phyloP scores from a whole-genome alignment of 2,113 vertebrate species.

The Pantherophis guttatus region DNA sequence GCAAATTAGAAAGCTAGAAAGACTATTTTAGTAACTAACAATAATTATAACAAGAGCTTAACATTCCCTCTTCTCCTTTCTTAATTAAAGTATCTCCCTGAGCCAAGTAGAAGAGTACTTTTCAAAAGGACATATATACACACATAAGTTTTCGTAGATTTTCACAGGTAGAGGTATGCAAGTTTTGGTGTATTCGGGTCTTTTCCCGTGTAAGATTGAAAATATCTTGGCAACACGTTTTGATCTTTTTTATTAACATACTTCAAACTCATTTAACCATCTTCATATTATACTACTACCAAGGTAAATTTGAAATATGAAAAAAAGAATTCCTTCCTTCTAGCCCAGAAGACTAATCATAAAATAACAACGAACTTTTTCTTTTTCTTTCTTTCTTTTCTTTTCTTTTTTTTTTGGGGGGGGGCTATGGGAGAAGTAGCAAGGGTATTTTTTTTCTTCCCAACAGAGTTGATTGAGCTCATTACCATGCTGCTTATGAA shows the following conservation, averaged over 20 bases:
- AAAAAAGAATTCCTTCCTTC: constrained; percentile 69
- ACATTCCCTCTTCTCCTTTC: neutral
- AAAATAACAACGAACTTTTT: constrained; percentile 74
- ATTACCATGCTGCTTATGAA: constrained; percentile 85
- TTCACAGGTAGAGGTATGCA: too few species aligned
- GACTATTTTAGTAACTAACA: constrained; percentile 42
- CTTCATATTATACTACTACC: constrained; percentile 73
- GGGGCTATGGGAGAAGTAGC: constrained; percentile 16
- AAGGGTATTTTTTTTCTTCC: constrained; percentile 59
- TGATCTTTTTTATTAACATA: constrained; percentile 84
- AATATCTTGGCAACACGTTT: constrained; percentile 64
- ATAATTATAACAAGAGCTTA: constrained; percentile 22
- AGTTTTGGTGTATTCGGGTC: too few species aligned
- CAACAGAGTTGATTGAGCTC: constrained; percentile 79
- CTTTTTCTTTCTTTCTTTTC: constrained; percentile 55
- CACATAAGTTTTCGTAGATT: too few species aligned
- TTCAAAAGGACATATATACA: neutral
- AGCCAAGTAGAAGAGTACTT: constrained; percentile 1
- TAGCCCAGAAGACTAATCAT: constrained; percentile 85
- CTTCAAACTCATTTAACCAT: constrained; percentile 81
- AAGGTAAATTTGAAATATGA: constrained; percentile 78
- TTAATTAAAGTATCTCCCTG: constrained; percentile 3
- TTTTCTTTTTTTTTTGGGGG: constrained; percentile 43
- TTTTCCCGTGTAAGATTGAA: too few species aligned
- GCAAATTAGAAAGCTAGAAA: constrained; percentile 30